These are phyloP conservation scores for Atherinomorus stipes DNA, from an alignment of 2,113 vertebrate species.

Conservation along the genomic window DNA sequence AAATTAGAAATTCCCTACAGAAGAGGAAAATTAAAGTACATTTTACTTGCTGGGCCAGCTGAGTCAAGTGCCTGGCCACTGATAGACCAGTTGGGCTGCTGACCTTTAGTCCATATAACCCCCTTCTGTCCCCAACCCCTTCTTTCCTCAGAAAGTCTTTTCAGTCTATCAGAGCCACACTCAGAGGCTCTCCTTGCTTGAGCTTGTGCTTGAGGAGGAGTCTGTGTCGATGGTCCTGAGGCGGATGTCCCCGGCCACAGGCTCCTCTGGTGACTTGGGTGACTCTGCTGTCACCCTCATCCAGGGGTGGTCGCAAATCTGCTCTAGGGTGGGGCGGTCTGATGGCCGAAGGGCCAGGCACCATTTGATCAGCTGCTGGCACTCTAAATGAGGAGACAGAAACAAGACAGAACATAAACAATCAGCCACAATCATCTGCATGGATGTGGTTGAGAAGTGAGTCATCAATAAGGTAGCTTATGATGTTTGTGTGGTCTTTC, in stretches of 20 bases:
- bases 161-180: conserved; percentile 73
- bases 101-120: conserved; percentile 71
- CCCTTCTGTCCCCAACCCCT: conserved; percentile 70
- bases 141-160: conserved; percentile 66
- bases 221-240: conserved; percentile 91
- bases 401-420: neutral
- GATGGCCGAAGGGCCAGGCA: conserved; percentile 96
- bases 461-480: too few relatives aligned
- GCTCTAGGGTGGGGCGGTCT: conserved; percentile 94
- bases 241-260: conserved; percentile 85
- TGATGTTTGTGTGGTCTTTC: neutral
- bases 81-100: conserved; percentile 19
- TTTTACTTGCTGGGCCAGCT: conserved; percentile 64
- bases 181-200: conserved; percentile 98
- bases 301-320: conserved; percentile 96
- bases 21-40: conserved; percentile 76
- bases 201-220: conserved; percentile 93
- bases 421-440: too few relatives aligned
- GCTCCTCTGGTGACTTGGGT: conserved; percentile 83
- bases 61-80: conserved; percentile 20
- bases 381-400: conserved; percentile 81
- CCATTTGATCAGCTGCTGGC: conserved; percentile 97
- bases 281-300: conserved; percentile 86
- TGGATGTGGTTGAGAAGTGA: too few relatives aligned
- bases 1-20: conserved; percentile 86